Evolutionary conservation across 2,797 vertebrate species (phyloP).

Genomic region (Mionectes olivaceus): DNA sequence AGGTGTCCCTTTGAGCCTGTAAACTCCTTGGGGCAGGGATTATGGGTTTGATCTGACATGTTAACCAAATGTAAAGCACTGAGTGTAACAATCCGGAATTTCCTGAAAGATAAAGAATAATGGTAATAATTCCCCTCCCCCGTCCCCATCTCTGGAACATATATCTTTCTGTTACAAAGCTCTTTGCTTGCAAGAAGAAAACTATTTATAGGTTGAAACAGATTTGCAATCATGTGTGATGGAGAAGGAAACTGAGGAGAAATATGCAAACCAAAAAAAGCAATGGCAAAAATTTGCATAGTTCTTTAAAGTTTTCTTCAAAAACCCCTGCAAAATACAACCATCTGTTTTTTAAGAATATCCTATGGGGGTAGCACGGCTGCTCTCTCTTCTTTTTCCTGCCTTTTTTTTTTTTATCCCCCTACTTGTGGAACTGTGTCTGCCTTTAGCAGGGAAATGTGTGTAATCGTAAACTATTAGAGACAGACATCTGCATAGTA

Average conservation of each 20-base stretch:
- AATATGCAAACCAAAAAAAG: constrained; percentile 69
- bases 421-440: not conserved
- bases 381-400: constrained; percentile 2
- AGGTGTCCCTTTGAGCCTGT: not conserved
- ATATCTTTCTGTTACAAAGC: constrained; percentile 44
- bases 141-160: not conserved
- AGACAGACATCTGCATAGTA: constrained; percentile 63
- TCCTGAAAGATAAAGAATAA: constrained; percentile 24
- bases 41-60: not conserved
- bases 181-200: constrained; percentile 42
- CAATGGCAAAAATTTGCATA: constrained; percentile 71
- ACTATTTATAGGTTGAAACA: constrained; percentile 61
- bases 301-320: constrained; percentile 68
- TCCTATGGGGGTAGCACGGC: constrained; percentile 4
- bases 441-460: constrained; percentile 17
- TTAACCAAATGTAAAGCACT: constrained; percentile 18
- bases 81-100: not conserved
- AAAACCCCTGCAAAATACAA: constrained; percentile 47
- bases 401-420: not conserved
- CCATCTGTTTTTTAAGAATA: constrained; percentile 47
- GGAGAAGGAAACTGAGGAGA: constrained; percentile 59
- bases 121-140: not conserved
- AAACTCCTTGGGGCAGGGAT: constrained; percentile 28
- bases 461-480: constrained; percentile 45
- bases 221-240: constrained; percentile 64